A percentile compares a stretch with the other conserved stretches of the same genome.
These are phyloP conservation scores for Drosophila nigritarsus DNA, from an alignment of 2,888 invertebrate genomes.

Conservation along the genomic window DNA sequence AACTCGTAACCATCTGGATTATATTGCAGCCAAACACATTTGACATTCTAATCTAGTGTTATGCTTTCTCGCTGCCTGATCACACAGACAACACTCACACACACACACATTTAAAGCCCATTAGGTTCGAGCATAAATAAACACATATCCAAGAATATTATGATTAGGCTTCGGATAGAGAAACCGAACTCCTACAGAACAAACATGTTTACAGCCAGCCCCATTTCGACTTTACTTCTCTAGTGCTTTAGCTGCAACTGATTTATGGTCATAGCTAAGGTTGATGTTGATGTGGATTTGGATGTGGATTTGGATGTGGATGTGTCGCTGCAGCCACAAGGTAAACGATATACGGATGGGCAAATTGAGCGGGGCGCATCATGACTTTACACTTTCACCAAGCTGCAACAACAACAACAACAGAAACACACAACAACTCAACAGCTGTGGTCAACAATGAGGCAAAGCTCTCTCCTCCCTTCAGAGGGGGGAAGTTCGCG, in stretches of 20 bases:
- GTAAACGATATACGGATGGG: constrained; percentile 72
- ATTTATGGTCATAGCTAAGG: constrained; percentile 49
- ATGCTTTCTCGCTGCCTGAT: constrained; percentile 10
- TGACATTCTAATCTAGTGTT: constrained; percentile 28
- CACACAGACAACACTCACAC: not conserved
- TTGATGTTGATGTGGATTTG: constrained; percentile 9
- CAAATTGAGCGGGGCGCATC: constrained; percentile 61
- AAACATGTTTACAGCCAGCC: constrained; percentile 66
- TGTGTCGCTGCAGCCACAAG: constrained; percentile 48
- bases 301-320: constrained; percentile 10
- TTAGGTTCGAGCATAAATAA: constrained; percentile 22
- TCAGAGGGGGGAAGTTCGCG: constrained; percentile 19
- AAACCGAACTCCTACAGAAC: constrained; percentile 13
- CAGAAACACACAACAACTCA: constrained; percentile 22
- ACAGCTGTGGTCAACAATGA: constrained; percentile 71
- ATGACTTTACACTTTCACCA: constrained; percentile 78
- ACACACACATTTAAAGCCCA: constrained; percentile 6
- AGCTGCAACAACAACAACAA: constrained; percentile 29
- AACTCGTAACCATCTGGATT: constrained; percentile 3
- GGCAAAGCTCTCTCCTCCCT: constrained; percentile 9
- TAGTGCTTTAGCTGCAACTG: constrained; percentile 32
- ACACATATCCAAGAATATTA: constrained; percentile 26
- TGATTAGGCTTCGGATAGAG: constrained; percentile 49
- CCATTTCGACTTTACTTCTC: constrained; percentile 45
- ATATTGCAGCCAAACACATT: constrained; percentile 4